Conservation (phyloP, 1,140 invertebrate genomes). For the Zaprionus camerounensis region DNA sequence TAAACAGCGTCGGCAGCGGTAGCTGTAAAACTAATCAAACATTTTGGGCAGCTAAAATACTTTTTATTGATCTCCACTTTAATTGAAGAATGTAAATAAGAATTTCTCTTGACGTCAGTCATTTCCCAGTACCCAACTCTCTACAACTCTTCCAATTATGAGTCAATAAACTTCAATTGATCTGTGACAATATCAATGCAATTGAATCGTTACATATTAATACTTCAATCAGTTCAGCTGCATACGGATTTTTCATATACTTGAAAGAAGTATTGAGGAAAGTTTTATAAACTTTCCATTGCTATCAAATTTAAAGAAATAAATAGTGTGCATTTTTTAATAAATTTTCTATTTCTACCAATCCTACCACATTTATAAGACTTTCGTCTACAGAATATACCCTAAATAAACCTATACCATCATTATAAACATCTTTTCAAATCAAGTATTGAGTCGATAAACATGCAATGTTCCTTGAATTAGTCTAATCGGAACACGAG, state of each 20-base stretch:
- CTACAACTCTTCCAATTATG: slow-evolving; percentile 18
- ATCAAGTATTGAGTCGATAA: background rate
- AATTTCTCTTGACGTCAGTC: slow-evolving; percentile 41
- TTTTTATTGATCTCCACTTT: slow-evolving; percentile 16
- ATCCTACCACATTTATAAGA: no score
- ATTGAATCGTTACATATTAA: slow-evolving; percentile 3
- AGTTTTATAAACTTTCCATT: background rate
- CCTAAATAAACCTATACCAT: no score
- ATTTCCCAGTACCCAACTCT: background rate
- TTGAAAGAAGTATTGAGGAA: background rate
- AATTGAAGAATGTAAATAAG: slow-evolving; percentile 3
- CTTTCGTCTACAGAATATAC: no score
- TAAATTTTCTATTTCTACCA: no score
- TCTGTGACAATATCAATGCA: background rate
- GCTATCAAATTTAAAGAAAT: no score
- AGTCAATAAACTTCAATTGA: slow-evolving; percentile 41
- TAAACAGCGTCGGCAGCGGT: slow-evolving; percentile 23
- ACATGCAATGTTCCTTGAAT: background rate
- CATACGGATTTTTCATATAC: background rate
- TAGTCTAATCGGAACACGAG: slow-evolving; percentile 5
- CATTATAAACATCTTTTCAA: background rate
- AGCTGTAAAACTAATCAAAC: slow-evolving; percentile 29
- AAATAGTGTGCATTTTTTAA: accelerated
- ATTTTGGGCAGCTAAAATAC: slow-evolving; percentile 10
- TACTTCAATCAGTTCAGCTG: slow-evolving; percentile 15